These are phyloP conservation scores for Microctonus hyperodae DNA, from an alignment of 2,888 invertebrate species.

Conservation along the genomic window DNA sequence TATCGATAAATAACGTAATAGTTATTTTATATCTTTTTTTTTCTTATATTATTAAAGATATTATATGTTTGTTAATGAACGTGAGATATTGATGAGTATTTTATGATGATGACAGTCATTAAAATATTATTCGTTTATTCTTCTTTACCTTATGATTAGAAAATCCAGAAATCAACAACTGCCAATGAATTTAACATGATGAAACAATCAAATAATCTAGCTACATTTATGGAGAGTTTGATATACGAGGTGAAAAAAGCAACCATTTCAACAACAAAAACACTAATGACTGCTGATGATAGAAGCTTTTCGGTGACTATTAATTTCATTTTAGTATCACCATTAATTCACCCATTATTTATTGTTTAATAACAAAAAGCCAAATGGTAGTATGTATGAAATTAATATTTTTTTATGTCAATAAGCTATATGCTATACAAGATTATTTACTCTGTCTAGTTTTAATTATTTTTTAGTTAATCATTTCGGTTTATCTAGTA, in stretches of 20 bases:
- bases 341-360: slow-evolving; percentile 4
- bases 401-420: background rate
- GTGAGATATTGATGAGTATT: no score
- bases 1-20: background rate
- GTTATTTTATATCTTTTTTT: background rate
- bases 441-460: background rate
- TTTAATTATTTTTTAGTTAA: background rate
- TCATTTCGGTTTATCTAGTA: slow-evolving; percentile 6
- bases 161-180: slow-evolving; percentile 65
- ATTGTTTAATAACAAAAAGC: background rate
- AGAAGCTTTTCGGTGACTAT: slow-evolving; percentile 71
- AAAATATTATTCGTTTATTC: no score
- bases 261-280: slow-evolving; percentile 66
- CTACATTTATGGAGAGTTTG: slow-evolving; percentile 77
- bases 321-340: slow-evolving; percentile 43
- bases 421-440: background rate
- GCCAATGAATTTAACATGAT: slow-evolving; percentile 72
- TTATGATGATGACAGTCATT: no score
- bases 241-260: slow-evolving; percentile 72
- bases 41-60: background rate
- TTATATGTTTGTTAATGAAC: no score
- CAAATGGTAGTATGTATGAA: background rate
- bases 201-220: slow-evolving; percentile 76
- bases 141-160: slow-evolving; percentile 52
- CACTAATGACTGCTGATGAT: slow-evolving; percentile 71